Evolutionary conservation across 2,113 vertebrate genomes (phyloP), one percentile per base, ranked within the genome.

Genomic region (Eublepharis macularius): DNA sequence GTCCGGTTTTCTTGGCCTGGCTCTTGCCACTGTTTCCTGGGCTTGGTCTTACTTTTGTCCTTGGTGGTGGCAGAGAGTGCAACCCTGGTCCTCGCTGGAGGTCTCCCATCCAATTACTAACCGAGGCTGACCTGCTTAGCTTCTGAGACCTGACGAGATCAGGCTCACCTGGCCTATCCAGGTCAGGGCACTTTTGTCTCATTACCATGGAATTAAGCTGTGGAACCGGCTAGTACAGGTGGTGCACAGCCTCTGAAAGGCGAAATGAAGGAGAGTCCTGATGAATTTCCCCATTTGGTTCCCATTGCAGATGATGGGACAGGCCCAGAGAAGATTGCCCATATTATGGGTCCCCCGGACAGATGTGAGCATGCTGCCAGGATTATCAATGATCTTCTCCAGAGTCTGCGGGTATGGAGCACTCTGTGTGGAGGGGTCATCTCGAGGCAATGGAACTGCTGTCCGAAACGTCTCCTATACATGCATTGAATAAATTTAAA

Each of bases 261-360:
- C 32, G 34, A 26, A 29, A 34, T 24, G 24, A 79, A 63, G 24
- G 19, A 29, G 11, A 10, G 34, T 11, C 36, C 36, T 29, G 54
- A 63, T 39, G 21, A 60, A 32, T 14, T 66, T 3, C 75, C 29
- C 29, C 87, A 2, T 81, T 78, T 10, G 83, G 17, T 89, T 76
- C 51, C 76, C 60, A 32, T 89, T 76, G 57, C 90, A 99, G 98
- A 99, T 93, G 98, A 99, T 3, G 97, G 98, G 32, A 96, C 96
- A 0, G 96, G 97, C 70, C 98, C 98, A 11, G 98, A 99, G 63
- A 99, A 98, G 93, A 97, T 99, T 1, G 98, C 98, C 21, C 96
- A 98, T 86, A 98, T 99, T 81, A 98, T 98, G 97, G 98, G 98
- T 8, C 98, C 98, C 41, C 98, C 98, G 1, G 98, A 99, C 81